phyloP scores from a whole-genome alignment of 2,113 vertebrate genomes.

The Perca schrenkii region DNA sequence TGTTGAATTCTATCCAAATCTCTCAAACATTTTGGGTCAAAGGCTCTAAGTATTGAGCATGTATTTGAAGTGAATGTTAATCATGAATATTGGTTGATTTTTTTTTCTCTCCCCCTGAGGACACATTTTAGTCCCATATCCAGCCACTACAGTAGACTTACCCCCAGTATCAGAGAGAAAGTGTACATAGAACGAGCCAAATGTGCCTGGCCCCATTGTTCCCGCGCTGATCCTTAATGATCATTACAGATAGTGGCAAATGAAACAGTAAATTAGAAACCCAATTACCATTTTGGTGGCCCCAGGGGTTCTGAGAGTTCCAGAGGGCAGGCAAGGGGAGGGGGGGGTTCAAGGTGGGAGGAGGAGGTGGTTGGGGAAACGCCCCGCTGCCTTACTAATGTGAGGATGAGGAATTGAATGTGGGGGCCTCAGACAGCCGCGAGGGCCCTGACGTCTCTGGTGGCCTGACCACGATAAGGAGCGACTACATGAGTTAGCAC shows the following conservation, averaged over 20 bases:
- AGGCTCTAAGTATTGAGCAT: not conserved
- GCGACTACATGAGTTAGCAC: slow-evolving; percentile 27
- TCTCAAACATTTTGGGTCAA: slow-evolving; percentile 8
- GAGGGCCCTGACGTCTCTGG: slow-evolving; percentile 42
- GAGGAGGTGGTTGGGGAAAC: slow-evolving; percentile 41
- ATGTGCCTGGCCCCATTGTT: slow-evolving; percentile 59
- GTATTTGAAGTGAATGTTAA: not conserved
- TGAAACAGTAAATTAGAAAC: slow-evolving; percentile 77
- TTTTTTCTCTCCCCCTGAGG: slow-evolving; percentile 1
- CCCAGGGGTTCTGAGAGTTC: slow-evolving; percentile 52
- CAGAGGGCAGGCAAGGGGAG: slow-evolving; percentile 38
- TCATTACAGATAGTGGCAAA: slow-evolving; percentile 72
- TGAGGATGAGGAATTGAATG: slow-evolving; percentile 62
- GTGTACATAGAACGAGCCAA: slow-evolving; percentile 17
- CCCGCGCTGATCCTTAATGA: slow-evolving; percentile 58
- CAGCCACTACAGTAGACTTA: not conserved
- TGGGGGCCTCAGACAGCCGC: slow-evolving; percentile 42
- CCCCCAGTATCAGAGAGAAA: slow-evolving; percentile 32
- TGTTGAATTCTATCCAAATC: not conserved
- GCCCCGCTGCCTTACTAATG: slow-evolving; percentile 64
- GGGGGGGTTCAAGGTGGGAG: not conserved
- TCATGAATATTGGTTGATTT: not conserved
- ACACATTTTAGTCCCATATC: slow-evolving; percentile 1
- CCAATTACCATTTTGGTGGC: slow-evolving; percentile 78
- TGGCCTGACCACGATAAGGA: slow-evolving; percentile 37